Conservation (phyloP, 1,140 invertebrate genomes). For the Neotoxoptera formosana region DNA sequence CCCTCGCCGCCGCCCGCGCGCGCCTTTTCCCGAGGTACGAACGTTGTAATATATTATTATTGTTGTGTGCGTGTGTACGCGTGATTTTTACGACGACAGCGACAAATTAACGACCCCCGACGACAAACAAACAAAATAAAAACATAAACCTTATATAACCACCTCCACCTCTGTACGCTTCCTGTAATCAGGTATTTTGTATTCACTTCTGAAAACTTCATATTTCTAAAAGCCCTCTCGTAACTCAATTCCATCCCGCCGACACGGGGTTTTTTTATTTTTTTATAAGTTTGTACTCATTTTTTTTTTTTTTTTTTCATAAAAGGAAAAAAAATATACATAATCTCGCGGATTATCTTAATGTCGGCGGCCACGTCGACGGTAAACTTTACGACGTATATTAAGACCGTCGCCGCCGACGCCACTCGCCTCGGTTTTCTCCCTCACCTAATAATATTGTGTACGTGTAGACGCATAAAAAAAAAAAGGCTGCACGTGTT, state of each 20-base stretch:
- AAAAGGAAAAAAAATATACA: constrained; percentile 29
- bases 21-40: background rate
- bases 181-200: constrained; percentile 57
- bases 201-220: constrained; percentile 44
- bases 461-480: constrained; percentile 20
- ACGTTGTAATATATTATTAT: background rate
- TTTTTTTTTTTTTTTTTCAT: background rate
- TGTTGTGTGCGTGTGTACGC: background rate
- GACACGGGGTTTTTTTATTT: constrained; percentile 37
- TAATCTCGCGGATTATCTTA: constrained; percentile 42
- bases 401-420: background rate
- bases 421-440: constrained; percentile 14
- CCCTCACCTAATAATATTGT: background rate
- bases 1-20: background rate
- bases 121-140: constrained; percentile 38
- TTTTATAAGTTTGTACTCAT: background rate
- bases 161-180: background rate
- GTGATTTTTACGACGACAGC: constrained; percentile 50
- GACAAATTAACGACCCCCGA: constrained; percentile 44
- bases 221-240: constrained; percentile 40
- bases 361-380: constrained; percentile 36
- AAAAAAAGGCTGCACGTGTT: constrained; percentile 21
- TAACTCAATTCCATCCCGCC: constrained; percentile 35
- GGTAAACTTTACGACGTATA: constrained; percentile 42
- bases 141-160: constrained; percentile 30